A percentile compares a stretch with the other conserved stretches of the same genome.
These are phyloP conservation scores for Zele albiditarsus DNA, from an alignment of 2,888 invertebrate species.

Conservation along the genomic window DNA sequence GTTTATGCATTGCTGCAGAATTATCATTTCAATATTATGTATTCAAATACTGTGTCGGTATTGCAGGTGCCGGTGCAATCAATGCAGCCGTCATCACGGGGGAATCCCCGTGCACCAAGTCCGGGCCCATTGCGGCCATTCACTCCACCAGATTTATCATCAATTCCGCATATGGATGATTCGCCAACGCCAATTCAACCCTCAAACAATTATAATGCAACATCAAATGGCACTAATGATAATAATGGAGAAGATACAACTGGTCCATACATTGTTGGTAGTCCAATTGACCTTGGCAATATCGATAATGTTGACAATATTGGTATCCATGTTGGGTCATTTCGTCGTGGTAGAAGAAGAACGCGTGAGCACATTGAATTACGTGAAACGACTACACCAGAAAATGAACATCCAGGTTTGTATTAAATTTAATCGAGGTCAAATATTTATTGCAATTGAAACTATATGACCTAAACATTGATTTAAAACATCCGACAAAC, in stretches of 20 bases:
- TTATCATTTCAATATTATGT: background rate
- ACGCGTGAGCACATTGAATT: conserved; percentile 68
- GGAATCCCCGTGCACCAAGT: conserved; percentile 63
- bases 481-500: background rate
- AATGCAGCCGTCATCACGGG: conserved; percentile 68
- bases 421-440: conserved; percentile 30
- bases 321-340: conserved; percentile 60
- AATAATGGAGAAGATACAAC: conserved; percentile 46
- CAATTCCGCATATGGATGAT: conserved; percentile 71
- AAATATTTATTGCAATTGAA: background rate
- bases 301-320: conserved; percentile 71
- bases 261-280: conserved; percentile 69
- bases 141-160: conserved; percentile 68
- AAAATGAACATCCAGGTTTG: conserved; percentile 52
- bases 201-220: conserved; percentile 54
- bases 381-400: conserved; percentile 57
- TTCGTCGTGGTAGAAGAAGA: conserved; percentile 49
- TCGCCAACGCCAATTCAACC: conserved; percentile 57
- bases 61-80: conserved; percentile 68
- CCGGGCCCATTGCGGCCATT: conserved; percentile 63
- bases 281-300: conserved; percentile 68
- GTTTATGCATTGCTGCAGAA: too few relatives aligned
- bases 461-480: background rate
- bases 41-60: background rate
- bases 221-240: conserved; percentile 54